Percentiles rank a stretch among this genome's conserved stretches.
Conservation (phyloP, 2,888 invertebrate genomes). For the Sphecodes monilicornis region DNA sequence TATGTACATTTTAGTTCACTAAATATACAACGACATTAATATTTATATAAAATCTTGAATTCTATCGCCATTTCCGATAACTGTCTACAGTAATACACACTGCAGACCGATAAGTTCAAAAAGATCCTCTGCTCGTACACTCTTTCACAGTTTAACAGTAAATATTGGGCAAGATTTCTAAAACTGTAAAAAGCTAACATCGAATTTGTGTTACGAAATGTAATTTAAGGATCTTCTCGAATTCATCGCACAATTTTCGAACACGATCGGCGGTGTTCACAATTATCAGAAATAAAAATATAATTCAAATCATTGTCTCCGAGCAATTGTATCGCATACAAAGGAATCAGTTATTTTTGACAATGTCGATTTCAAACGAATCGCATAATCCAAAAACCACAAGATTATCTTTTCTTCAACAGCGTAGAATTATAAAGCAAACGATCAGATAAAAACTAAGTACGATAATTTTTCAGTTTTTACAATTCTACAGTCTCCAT, state of each 20-base stretch:
- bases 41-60: slow-evolving; percentile 3
- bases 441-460: not conserved
- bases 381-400: slow-evolving; percentile 3
- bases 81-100: not conserved
- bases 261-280: not conserved
- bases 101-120: not conserved
- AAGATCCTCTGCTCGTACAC: not conserved
- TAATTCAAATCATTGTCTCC: not conserved
- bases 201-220: not conserved
- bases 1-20: slow-evolving; percentile 41
- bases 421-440: slow-evolving; percentile 8
- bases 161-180: not conserved
- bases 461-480: slow-evolving; percentile 36
- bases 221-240: not conserved
- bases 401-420: slow-evolving; percentile 32
- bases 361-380: slow-evolving; percentile 17
- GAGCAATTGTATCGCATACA: not conserved
- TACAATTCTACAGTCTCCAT: slow-evolving; percentile 31
- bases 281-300: not conserved
- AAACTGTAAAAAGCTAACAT: not conserved
- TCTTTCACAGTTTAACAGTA: not conserved
- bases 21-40: slow-evolving; percentile 34
- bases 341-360: not conserved
- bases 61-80: slow-evolving; percentile 4
- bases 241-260: slow-evolving; percentile 7